Percentiles rank a stretch among this genome's conserved stretches.
Conservation (phyloP, 2,113 vertebrate species). For the Leucopternis melanops region DNA sequence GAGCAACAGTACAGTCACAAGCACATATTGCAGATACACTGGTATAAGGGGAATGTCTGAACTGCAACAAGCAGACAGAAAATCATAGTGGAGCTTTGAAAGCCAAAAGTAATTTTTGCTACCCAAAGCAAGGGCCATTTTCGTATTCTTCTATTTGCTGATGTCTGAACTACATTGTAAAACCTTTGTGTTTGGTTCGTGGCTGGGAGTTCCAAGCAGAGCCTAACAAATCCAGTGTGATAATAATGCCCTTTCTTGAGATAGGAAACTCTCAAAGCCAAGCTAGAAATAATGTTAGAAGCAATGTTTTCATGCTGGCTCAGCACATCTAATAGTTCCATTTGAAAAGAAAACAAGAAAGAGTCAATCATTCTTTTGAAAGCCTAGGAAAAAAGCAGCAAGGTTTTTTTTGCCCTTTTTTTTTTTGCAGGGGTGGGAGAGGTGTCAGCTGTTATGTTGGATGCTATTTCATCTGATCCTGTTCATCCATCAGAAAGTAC, state of each 20-base stretch:
- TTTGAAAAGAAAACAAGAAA: neutral
- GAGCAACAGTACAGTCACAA: neutral
- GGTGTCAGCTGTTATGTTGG: neutral
- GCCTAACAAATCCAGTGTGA: neutral
- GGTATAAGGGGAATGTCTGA: neutral
- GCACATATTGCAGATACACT: neutral
- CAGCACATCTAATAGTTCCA: neutral
- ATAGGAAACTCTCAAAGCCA: neutral
- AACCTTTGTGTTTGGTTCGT: neutral
- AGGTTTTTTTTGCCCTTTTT: rapidly evolving
- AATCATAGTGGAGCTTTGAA: neutral
- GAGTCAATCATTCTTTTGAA: neutral
- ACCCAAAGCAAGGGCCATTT: neutral
- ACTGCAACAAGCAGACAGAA: neutral
- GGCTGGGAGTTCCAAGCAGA: neutral
- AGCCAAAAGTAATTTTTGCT: neutral
- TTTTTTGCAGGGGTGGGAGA: rapidly evolving
- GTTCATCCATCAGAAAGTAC: neutral
- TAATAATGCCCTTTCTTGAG: neutral
- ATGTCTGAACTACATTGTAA: neutral
- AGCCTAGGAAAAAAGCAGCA: neutral
- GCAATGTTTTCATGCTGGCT: neutral
- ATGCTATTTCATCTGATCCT: neutral
- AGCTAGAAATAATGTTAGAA: neutral
- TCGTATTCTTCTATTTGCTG: neutral